phyloP scores from a whole-genome alignment of 2,888 invertebrate species.

The Rhorus exstirpatorius region DNA sequence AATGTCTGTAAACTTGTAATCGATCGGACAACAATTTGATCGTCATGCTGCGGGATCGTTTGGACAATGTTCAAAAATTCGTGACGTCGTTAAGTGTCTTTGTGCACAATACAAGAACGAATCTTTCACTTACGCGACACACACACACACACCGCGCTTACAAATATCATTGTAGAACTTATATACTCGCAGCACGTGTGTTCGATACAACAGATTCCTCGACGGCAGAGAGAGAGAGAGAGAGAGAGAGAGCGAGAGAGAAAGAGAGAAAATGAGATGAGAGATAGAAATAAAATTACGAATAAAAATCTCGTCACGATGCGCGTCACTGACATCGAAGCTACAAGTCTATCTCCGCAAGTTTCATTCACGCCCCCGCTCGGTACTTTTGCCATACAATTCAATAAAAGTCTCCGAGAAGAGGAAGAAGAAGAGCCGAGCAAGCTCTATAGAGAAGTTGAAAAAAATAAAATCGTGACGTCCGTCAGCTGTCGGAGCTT shows the following conservation, averaged over 20 bases:
- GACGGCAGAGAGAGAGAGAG: not conserved
- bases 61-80: slow-evolving; percentile 63
- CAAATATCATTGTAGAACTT: slow-evolving; percentile 33
- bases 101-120: slow-evolving; percentile 28
- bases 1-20: slow-evolving; percentile 42
- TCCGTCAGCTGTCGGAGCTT: not conserved
- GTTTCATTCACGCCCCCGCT: slow-evolving; percentile 29
- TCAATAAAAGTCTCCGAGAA: not conserved
- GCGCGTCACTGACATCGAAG: slow-evolving; percentile 12
- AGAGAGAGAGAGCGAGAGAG: too few species aligned
- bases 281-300: not conserved
- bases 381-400: not conserved
- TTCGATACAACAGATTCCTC: not conserved
- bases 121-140: slow-evolving; percentile 12
- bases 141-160: slow-evolving; percentile 4
- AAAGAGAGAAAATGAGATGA: too few species aligned
- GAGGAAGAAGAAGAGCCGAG: not conserved
- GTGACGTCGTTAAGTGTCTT: slow-evolving; percentile 52
- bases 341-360: slow-evolving; percentile 12
- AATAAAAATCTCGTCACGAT: not conserved
- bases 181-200: slow-evolving; percentile 18
- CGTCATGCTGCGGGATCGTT: slow-evolving; percentile 56
- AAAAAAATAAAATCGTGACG: slow-evolving; percentile 24
- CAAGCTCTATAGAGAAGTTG: not conserved
- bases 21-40: slow-evolving; percentile 45